Conservation (phyloP, 2,797 vertebrate species). For the Acomys russatus region DNA sequence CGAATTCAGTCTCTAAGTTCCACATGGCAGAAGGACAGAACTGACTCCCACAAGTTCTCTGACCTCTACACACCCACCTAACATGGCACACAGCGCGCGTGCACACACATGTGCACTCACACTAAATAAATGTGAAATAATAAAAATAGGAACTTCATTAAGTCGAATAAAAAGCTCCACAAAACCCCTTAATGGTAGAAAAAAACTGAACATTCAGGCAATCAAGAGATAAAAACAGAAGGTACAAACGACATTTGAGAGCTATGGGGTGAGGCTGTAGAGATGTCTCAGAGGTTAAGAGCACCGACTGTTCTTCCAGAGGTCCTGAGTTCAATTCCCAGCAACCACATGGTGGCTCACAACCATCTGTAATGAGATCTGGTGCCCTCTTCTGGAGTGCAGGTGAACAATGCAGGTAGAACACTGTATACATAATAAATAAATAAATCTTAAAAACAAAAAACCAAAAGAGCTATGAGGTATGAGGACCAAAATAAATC, state of each 20-base stretch:
- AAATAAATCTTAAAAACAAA: too few species aligned
- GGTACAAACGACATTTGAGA: not conserved
- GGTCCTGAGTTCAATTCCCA: too few species aligned
- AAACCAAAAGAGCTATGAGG: too few species aligned
- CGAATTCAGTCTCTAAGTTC: not conserved
- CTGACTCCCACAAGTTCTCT: not conserved
- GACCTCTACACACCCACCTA: not conserved
- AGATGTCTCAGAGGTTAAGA: too few species aligned
- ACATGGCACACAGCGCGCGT: not conserved
- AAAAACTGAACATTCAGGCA: not conserved
- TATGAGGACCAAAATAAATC: not conserved
- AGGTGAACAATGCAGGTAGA: too few species aligned
- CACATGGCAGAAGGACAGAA: not conserved
- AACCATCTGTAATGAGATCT: too few species aligned
- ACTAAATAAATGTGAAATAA: not conserved
- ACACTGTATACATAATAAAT: too few species aligned
- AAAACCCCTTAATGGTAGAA: not conserved
- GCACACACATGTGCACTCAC: not conserved
- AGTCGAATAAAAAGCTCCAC: not conserved
- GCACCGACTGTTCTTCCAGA: too few species aligned
- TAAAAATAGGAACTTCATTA: not conserved
- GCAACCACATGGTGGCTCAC: too few species aligned
- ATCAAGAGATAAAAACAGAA: not conserved
- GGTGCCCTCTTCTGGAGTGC: too few species aligned
- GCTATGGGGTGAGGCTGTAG: not conserved